Evolutionary conservation across 2,113 vertebrate genomes (phyloP), one percentile per base, ranked within the genome.

Genomic region (Hyaena hyaena): DNA sequence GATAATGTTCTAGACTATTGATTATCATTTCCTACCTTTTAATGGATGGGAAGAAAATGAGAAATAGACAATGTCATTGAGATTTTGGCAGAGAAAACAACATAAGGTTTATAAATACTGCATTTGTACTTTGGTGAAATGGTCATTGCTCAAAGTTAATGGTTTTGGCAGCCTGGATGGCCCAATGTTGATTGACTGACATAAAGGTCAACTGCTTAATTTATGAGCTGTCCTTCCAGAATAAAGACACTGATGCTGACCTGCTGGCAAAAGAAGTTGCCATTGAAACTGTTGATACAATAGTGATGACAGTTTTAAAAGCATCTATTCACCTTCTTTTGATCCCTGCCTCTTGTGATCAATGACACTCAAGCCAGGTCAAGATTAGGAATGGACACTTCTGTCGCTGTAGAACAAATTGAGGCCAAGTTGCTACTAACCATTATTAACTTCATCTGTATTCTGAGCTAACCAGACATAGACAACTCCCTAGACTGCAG

Each of bases 151-250:
- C 84, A 98, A 63, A 97, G 94, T 96, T 97, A 98, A 97, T 98
- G 96, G 45, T 97, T 96, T 96, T 97, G 96, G 94, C 96, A 97
- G 94, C 14, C 17, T 82, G 61, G 48, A 89, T 77, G 26, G 16
- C 21, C 80, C 88, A 35, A 17, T 73, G 95, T 87, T 97, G 96
- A 97, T 1, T 92, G 95, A 97, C n/a, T 95, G 97, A 97, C 87
- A 86, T 77, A 96, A 97, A 97, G 96, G 97, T 96, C 97, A 97
- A 81, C 97, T 97, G 93, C 84, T 97, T 97, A 94, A 97, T 97
- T 92, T 92, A 96, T 96, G 93, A 96, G 43, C 90, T 95, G 80
- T 97, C 90, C 65, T 95, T 94, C 74, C 66, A 66, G 74, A 95
- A 96, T 97, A 97, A 94, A 97, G 95, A 91, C 61, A 69, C 53